A percentile compares a stretch with the other conserved stretches of the same genome.
phyloP scores from a whole-genome alignment of 2,797 vertebrate species.

The Sparidentex hasta region DNA sequence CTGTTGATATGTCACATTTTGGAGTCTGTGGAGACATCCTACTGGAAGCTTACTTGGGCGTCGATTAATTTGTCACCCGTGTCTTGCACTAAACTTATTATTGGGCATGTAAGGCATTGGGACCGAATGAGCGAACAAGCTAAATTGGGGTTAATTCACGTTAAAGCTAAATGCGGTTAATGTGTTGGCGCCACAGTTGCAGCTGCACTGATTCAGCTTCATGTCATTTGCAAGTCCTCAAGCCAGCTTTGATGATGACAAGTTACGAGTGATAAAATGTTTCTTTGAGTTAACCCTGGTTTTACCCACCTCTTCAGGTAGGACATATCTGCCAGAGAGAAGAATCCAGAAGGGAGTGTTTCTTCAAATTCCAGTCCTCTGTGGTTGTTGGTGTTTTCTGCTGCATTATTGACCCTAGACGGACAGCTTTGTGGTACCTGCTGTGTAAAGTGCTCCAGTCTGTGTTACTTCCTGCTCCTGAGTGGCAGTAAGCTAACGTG shows the following conservation, averaged over 20 bases:
- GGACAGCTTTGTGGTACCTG: neutral
- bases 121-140: neutral
- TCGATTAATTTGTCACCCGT: fast-evolving
- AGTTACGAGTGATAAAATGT: neutral
- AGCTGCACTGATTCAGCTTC: neutral
- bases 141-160: neutral
- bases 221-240: neutral
- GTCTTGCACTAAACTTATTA: fast-evolving
- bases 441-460: neutral
- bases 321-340: neutral
- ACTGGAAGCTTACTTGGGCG: fast-evolving
- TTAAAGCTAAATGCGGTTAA: constrained; percentile 10
- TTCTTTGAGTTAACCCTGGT: neutral
- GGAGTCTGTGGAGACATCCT: neutral
- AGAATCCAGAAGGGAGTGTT: neutral
- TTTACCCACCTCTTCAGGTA: constrained; percentile 5
- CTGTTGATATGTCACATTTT: constrained; percentile 27
- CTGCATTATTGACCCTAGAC: neutral
- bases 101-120: fast-evolving
- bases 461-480: constrained; percentile 47
- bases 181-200: constrained; percentile 59
- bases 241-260: no score
- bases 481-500: constrained; percentile 63
- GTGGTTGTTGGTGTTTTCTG: neutral
- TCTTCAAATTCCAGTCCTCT: neutral